phyloP scores from a whole-genome alignment of 2,797 vertebrate genomes.

The Limosa lapponica region DNA sequence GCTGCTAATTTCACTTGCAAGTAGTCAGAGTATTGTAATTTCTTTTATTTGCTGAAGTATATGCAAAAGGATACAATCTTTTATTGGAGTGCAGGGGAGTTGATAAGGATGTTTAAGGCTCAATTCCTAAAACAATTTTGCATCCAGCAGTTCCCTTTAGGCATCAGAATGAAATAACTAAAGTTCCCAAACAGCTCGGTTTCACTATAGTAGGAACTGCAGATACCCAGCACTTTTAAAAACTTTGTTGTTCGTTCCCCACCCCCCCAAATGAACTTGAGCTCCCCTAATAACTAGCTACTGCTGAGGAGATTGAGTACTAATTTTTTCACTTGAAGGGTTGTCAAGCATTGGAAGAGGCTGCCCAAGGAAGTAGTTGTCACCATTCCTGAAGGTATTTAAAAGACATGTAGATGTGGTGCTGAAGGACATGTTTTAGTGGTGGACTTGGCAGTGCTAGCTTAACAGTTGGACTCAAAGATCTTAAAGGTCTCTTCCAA shows the following conservation, averaged over 20 bases:
- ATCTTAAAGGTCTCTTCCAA: not conserved
- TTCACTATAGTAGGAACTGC: not conserved
- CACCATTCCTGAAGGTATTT: not conserved
- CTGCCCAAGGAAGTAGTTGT: not conserved
- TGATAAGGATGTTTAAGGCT: not conserved
- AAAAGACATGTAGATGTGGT: not conserved
- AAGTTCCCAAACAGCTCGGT: not conserved
- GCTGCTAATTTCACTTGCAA: not conserved
- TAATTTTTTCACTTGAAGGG: not conserved
- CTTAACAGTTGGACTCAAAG: not conserved
- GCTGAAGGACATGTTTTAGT: not conserved
- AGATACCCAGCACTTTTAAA: not conserved
- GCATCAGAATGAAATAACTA: not conserved
- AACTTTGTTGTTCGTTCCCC: not conserved
- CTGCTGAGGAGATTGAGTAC: not conserved
- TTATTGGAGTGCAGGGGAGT: not conserved
- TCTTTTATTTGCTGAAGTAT: not conserved
- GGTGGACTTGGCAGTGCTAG: not conserved
- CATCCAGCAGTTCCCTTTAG: slow-evolving; percentile 16
- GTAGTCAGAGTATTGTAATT: not conserved
- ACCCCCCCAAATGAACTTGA: not conserved
- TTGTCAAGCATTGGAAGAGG: not conserved
- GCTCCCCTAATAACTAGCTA: not conserved
- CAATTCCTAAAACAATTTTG: slow-evolving; percentile 13
- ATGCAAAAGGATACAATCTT: not conserved